These are phyloP conservation scores for Frankliniella intonsa DNA, from an alignment of 2,888 invertebrate genomes.

Conservation along the genomic window DNA sequence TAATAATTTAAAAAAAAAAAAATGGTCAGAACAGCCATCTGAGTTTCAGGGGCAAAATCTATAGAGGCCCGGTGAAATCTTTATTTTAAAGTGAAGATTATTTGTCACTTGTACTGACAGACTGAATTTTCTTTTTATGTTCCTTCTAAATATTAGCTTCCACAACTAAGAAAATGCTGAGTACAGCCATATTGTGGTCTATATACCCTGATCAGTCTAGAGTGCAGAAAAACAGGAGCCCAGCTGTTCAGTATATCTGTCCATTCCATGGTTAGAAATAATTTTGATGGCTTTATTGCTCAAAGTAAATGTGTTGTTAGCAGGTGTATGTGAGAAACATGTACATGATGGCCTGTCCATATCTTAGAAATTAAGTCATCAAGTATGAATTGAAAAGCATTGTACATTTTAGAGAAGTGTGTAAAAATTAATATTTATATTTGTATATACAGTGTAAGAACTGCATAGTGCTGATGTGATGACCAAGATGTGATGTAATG, in stretches of 20 bases:
- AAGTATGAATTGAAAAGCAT: not conserved
- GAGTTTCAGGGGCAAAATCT: not conserved
- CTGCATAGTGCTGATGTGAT: not conserved
- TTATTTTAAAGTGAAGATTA: not conserved
- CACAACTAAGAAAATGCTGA: not conserved
- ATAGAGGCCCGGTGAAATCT: not conserved
- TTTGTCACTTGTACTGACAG: not conserved
- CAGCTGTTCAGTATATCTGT: not conserved
- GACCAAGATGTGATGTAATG: constrained; percentile 7
- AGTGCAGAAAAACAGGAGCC: not conserved
- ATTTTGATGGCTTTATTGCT: not conserved
- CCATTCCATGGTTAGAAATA: not conserved
- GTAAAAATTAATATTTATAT: not conserved
- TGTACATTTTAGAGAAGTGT: not conserved
- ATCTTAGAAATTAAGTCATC: not conserved
- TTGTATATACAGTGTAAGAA: not conserved
- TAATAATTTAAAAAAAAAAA: not conserved
- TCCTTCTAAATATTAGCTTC: not conserved
- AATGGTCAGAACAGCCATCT: not conserved
- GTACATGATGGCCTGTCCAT: not conserved
- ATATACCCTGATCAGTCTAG: not conserved
- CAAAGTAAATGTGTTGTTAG: not conserved
- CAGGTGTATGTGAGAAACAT: not conserved
- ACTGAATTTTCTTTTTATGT: not conserved
- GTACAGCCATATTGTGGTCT: not conserved